Conservation (phyloP, 2,113 vertebrate species). For the Osmerus mordax region DNA sequence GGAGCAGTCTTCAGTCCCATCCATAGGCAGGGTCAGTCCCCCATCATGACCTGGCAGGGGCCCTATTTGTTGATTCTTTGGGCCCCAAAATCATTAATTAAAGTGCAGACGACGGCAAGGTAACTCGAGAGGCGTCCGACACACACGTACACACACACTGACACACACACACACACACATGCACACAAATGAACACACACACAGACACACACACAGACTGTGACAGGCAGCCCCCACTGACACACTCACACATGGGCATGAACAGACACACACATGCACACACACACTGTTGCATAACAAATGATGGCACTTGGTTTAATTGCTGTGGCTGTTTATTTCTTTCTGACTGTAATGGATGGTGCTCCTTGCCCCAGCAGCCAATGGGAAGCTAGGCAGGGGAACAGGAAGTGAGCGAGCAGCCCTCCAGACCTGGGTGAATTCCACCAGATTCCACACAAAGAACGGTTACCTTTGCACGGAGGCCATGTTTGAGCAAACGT, state of each 20-base stretch:
- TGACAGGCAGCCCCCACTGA: slow-evolving; percentile 5
- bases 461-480: background rate
- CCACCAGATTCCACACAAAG: slow-evolving; percentile 24
- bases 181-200: slow-evolving; percentile 17
- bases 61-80: slow-evolving; percentile 71
- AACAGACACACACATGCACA: background rate
- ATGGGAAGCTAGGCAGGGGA: slow-evolving; percentile 41
- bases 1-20: slow-evolving; percentile 62
- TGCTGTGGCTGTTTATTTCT: slow-evolving; percentile 72
- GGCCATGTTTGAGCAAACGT: background rate
- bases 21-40: slow-evolving; percentile 57
- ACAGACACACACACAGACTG: slow-evolving; percentile 7
- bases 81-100: slow-evolving; percentile 71
- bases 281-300: slow-evolving; percentile 64
- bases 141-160: background rate
- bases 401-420: slow-evolving; percentile 49
- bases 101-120: slow-evolving; percentile 58
- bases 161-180: slow-evolving; percentile 29
- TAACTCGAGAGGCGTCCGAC: slow-evolving; percentile 61
- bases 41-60: slow-evolving; percentile 59
- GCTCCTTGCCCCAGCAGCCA: slow-evolving; percentile 50
- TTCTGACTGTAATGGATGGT: slow-evolving; percentile 66
- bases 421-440: slow-evolving; percentile 39
- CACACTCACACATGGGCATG: slow-evolving; percentile 1
- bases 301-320: slow-evolving; percentile 71